Conservation (phyloP, 2,888 invertebrate species). For the Drosophila kuntzei region DNA sequence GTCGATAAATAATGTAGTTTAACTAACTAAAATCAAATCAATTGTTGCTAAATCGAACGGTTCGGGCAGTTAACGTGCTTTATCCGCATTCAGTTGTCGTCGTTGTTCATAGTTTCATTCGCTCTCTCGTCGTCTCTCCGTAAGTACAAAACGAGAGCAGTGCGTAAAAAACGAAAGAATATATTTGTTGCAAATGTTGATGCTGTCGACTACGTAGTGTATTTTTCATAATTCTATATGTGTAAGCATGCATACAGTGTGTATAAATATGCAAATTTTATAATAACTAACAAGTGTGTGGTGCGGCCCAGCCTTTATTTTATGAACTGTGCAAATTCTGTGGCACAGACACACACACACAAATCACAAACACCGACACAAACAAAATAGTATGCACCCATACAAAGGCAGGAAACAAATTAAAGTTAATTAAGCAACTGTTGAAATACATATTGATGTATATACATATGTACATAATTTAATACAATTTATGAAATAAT, state of each 20-base stretch:
- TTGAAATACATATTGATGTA: constrained; percentile 43
- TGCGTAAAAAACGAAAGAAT: constrained; percentile 68
- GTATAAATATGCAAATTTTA: constrained; percentile 18
- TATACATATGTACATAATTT: constrained; percentile 43
- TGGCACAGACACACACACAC: constrained; percentile 42
- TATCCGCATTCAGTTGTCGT: constrained; percentile 39
- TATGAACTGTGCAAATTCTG: constrained; percentile 75
- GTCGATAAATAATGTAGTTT: constrained; percentile 58
- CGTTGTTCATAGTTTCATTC: constrained; percentile 37
- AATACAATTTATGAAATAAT: constrained; percentile 72
- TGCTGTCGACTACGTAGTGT: constrained; percentile 46
- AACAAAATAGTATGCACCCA: constrained; percentile 68
- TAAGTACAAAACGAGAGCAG: constrained; percentile 63
- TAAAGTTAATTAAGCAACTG: constrained; percentile 76
- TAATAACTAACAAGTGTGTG: constrained; percentile 59
- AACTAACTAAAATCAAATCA: constrained; percentile 34
- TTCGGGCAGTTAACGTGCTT: constrained; percentile 38
- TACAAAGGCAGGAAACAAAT: constrained; percentile 69
- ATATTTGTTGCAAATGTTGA: constrained; percentile 58
- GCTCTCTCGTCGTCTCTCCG: constrained; percentile 61
- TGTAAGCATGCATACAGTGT: constrained; percentile 11
- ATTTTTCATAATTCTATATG: constrained; percentile 31
- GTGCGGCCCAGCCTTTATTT: constrained; percentile 50
- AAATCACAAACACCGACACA: constrained; percentile 30
- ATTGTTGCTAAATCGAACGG: constrained; percentile 40